Evolutionary conservation across 2,113 vertebrate species (phyloP).

Genomic region (Phylloscopus trochiloides): DNA sequence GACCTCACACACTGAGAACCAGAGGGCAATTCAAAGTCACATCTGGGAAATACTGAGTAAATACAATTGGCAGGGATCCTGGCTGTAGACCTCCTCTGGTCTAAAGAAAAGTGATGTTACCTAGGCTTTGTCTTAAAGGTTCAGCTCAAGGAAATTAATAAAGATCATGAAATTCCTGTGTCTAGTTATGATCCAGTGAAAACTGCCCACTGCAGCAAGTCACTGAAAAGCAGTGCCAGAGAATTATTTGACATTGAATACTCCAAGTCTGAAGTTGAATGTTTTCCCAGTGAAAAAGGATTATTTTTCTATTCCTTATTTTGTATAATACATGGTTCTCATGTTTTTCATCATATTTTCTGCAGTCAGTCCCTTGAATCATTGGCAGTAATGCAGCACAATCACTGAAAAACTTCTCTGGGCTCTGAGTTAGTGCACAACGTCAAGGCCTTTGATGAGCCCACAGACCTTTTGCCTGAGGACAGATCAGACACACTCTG

Average conservation of each 20-base stretch:
- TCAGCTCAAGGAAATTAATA: neutral
- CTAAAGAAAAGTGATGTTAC: neutral
- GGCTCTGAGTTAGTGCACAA: neutral
- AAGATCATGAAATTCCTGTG: neutral
- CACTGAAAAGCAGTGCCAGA: neutral
- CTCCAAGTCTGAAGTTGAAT: neutral
- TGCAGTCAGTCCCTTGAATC: neutral
- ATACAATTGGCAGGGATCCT: neutral
- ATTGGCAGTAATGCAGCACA: neutral
- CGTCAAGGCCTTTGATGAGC: neutral
- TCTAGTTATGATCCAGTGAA: neutral
- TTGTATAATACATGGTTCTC: constrained; percentile 28
- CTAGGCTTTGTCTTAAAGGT: neutral
- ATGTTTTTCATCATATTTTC: constrained; percentile 37
- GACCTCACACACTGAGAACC: neutral
- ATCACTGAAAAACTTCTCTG: neutral
- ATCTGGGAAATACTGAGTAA: neutral
- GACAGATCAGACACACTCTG: neutral
- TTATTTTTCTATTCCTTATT: constrained; percentile 28
- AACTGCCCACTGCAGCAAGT: neutral
- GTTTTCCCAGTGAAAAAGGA: constrained; percentile 1
- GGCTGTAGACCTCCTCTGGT: neutral
- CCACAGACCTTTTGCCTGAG: constrained; percentile 19
- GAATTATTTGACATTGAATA: neutral
- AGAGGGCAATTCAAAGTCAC: constrained; percentile 6